Percentiles rank a stretch among this genome's conserved stretches.
Evolutionary conservation across 2,797 vertebrate genomes (phyloP).

Genomic region (Megaceryle alcyon): DNA sequence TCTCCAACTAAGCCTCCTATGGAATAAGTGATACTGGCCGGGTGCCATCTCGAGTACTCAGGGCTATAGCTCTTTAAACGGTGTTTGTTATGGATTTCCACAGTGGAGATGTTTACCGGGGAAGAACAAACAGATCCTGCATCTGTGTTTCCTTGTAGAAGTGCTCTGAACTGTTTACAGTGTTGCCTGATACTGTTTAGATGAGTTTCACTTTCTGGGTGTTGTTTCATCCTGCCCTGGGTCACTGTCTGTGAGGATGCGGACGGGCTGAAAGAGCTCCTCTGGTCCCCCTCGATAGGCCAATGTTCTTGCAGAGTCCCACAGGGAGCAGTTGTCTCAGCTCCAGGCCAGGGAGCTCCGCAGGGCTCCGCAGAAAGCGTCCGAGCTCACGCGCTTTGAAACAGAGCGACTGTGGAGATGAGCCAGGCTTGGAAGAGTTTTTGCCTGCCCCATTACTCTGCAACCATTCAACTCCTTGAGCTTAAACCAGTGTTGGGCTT

Average conservation of each 20-base stretch:
- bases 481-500: not conserved
- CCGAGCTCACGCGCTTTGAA: fast-evolving
- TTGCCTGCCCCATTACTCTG: not conserved
- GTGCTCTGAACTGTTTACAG: not conserved
- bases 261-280: not conserved
- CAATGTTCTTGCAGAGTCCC: not conserved
- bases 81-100: conserved; percentile 33
- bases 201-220: not conserved
- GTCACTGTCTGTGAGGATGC: not conserved
- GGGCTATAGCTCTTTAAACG: conserved; percentile 5
- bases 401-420: fast-evolving
- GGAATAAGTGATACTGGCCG: conserved; percentile 9
- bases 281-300: fast-evolving
- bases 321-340: not conserved
- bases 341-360: not conserved
- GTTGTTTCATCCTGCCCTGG: not conserved
- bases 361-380: not conserved
- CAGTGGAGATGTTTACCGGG: not conserved
- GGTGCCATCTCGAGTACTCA: conserved; percentile 14
- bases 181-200: not conserved
- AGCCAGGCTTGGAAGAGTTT: not conserved
- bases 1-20: conserved; percentile 24
- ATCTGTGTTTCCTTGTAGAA: not conserved
- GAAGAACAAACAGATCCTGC: conserved; percentile 13
- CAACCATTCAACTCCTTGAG: not conserved